These are phyloP conservation scores for Molanna angustata DNA, from an alignment of 2,888 invertebrate genomes.

Conservation along the genomic window DNA sequence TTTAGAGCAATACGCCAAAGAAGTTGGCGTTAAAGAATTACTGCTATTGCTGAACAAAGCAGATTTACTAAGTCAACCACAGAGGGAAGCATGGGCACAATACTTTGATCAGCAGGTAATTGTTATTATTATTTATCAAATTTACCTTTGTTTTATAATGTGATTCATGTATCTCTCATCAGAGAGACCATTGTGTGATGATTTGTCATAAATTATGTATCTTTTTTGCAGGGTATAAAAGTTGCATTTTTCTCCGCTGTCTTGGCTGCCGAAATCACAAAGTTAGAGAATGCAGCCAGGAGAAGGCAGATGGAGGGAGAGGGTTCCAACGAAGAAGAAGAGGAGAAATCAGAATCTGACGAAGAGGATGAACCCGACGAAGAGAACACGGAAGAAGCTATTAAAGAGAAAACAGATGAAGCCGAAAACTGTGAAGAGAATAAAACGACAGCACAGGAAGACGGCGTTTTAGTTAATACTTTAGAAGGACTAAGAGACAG, in stretches of 20 bases:
- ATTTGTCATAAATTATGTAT: no score
- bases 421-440: neutral
- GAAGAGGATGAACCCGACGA: conserved; percentile 36
- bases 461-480: no score
- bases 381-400: conserved; percentile 15
- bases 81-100: conserved; percentile 80
- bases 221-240: conserved; percentile 61
- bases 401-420: conserved; percentile 7
- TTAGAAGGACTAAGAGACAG: conserved; percentile 50
- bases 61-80: conserved; percentile 79
- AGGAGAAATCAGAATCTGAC: conserved; percentile 35
- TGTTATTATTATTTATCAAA: neutral
- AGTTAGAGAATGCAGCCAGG: conserved; percentile 38
- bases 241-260: conserved; percentile 92
- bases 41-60: conserved; percentile 94
- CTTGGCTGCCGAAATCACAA: conserved; percentile 53
- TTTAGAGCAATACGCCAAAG: conserved; percentile 81
- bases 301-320: conserved; percentile 35
- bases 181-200: no score
- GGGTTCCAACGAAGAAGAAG: conserved; percentile 31
- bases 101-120: conserved; percentile 69
- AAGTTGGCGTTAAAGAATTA: conserved; percentile 73
- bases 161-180: no score
- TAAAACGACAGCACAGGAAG: conserved; percentile 19
- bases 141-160: no score